Percentiles rank a stretch among this genome's conserved stretches.
These are phyloP conservation scores for Pseudomugil tenellus DNA, from an alignment of 2,797 vertebrate species.

Conservation along the genomic window DNA sequence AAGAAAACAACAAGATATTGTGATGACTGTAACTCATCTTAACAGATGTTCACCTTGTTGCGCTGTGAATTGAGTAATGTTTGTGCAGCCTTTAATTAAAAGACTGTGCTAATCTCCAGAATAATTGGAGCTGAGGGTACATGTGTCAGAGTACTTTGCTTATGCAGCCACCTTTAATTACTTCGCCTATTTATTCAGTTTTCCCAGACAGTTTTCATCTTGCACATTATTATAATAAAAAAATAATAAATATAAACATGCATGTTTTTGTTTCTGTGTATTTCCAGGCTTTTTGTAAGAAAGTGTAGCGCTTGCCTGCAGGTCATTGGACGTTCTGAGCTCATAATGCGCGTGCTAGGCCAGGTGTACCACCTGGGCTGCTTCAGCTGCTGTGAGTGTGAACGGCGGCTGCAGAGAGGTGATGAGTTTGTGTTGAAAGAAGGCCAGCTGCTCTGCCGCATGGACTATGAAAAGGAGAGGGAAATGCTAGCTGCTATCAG, in stretches of 20 bases:
- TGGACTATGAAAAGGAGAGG: conserved; percentile 92
- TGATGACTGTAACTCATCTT: conserved; percentile 60
- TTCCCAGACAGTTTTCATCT: too few species aligned
- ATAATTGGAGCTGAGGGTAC: conserved; percentile 57
- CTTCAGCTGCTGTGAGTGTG: conserved; percentile 94
- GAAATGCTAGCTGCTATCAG: conserved; percentile 91
- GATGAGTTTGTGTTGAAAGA: conserved; percentile 94
- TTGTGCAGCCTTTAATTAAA: conserved; percentile 78
- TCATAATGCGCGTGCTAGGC: conserved; percentile 91
- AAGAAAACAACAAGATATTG: conserved; percentile 45
- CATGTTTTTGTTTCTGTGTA: conserved; percentile 32
- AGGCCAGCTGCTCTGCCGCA: conserved; percentile 90
- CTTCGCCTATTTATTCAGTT: conserved; percentile 29
- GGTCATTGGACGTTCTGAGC: conserved; percentile 88
- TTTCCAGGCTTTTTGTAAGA: conserved; percentile 87
- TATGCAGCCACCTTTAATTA: conserved; percentile 56
- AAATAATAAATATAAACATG: conserved; percentile 15
- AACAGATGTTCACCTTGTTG: conserved; percentile 81
- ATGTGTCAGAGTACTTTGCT: conserved; percentile 49
- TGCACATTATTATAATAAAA: too few species aligned
- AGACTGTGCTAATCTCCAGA: conserved; percentile 68
- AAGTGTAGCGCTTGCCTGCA: conserved; percentile 92
- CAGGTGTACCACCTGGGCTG: conserved; percentile 92
- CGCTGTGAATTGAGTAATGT: conserved; percentile 75
- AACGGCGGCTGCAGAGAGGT: conserved; percentile 89